phyloP scores from a whole-genome alignment of 2,113 vertebrate genomes.

The Sigmodon hispidus region DNA sequence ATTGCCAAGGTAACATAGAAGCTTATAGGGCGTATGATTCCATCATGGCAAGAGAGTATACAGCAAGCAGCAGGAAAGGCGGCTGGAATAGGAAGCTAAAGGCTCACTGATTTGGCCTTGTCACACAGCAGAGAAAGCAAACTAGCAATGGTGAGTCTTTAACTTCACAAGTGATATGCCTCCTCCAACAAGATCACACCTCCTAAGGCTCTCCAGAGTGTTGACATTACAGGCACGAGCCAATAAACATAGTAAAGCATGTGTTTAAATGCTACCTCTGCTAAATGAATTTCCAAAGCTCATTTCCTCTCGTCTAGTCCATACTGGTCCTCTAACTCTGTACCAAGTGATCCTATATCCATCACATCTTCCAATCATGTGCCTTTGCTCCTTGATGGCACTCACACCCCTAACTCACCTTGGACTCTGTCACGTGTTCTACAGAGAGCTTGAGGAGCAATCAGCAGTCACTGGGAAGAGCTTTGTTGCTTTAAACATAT shows the following conservation, averaged over 20 bases:
- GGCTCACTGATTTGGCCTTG: neutral
- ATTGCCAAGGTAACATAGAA: neutral
- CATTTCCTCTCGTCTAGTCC: neutral
- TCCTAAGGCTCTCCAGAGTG: neutral
- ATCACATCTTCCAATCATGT: neutral
- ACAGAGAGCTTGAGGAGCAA: neutral
- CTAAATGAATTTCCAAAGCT: constrained; percentile 36
- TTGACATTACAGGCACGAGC: neutral
- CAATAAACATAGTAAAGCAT: neutral
- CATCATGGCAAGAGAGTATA: neutral
- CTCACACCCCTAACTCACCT: neutral
- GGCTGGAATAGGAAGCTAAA: neutral
- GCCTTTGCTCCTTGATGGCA: neutral
- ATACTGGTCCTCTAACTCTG: neutral
- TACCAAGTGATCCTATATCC: neutral
- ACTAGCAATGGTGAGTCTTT: neutral
- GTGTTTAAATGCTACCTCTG: neutral
- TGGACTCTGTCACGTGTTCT: neutral
- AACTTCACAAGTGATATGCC: neutral
- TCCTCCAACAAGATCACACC: neutral
- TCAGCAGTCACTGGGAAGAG: neutral
- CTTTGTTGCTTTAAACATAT: neutral
- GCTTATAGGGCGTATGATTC: neutral
- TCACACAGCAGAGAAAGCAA: neutral
- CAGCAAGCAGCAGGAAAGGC: neutral